Conservation (phyloP, 2,797 vertebrate species). For the Betta splendens region DNA sequence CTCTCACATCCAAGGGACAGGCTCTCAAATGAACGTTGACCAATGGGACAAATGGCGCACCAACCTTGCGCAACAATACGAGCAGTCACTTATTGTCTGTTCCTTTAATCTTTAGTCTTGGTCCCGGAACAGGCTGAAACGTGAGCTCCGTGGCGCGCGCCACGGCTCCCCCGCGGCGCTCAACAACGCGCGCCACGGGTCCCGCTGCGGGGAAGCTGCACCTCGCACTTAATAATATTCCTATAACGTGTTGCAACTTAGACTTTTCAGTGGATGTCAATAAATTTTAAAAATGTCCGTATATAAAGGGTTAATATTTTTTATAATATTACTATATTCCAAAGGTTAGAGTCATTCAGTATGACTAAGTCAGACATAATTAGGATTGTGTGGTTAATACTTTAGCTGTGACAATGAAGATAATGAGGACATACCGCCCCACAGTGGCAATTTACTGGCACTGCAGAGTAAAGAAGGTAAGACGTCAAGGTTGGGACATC, state of each 20-base stretch:
- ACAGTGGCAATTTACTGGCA: slow-evolving; percentile 32
- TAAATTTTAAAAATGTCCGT: no score
- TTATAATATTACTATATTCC: no score
- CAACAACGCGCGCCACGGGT: slow-evolving; percentile 74
- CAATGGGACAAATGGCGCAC: not conserved
- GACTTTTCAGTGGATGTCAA: no score
- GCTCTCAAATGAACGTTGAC: not conserved
- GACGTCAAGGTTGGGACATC: not conserved
- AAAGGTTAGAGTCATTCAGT: no score
- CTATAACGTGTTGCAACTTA: no score
- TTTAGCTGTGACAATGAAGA: not conserved
- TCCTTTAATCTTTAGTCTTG: slow-evolving; percentile 31
- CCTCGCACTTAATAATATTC: not conserved
- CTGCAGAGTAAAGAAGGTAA: not conserved
- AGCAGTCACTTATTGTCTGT: slow-evolving; percentile 19
- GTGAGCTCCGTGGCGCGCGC: slow-evolving; percentile 51
- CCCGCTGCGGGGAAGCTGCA: slow-evolving; percentile 59
- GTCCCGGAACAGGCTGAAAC: slow-evolving; percentile 52
- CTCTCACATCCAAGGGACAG: not conserved
- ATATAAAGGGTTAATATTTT: no score
- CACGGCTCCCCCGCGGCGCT: slow-evolving; percentile 24
- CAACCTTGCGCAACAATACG: not conserved
- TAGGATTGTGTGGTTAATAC: no score
- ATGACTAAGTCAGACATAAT: no score
- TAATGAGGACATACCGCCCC: slow-evolving; percentile 50